Base-by-base conservation (phyloP, 2,113 vertebrate species). In the Ariopsis seemanni region DNA sequence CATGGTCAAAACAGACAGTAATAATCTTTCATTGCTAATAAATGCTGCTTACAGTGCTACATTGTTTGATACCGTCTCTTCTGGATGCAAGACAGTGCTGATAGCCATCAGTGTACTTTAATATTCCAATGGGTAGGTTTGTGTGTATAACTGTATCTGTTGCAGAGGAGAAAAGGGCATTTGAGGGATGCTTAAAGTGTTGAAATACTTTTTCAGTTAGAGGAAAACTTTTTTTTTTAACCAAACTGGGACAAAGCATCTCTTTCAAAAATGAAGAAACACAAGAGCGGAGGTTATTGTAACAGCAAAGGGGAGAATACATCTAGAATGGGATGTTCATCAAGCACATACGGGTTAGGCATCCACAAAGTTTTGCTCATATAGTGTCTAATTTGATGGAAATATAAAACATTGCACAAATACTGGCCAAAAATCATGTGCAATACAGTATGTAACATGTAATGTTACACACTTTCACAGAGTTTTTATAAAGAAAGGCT, bases 71-170 rank as follows among this genome's bases (percentile, higher is more conserved):
- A 53, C 77, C 50, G 65, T 62, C 82, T 63, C 80, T 65, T 62
- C 71, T 69, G 65, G 58, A 86, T 52, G 72, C 42, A 25, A 22
- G 25, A 9, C 74, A 81, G 50, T 58, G 82, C 63, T 48, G 88
- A 91, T n/a, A 53, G 11, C 48, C 25, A 77, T 77, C 74, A 53
- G 74, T n/a, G 48, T 53, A 25, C 74, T 77, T 25, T 22, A 90
- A 87, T 89, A 89, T 89, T 88, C 90, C 85, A 89, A 89, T 82
- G 75, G 82, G 9, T 48, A 62, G 75, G 69, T 52, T 12, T 53
- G 74, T 52, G 48, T 77, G 71, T 62, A 25, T 84, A 18, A 58
- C n/a, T 67, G 57, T 85, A 2, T 15, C 8, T 78, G 74, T 50
- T 78, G 58, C 42, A 62, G 81, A 86, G 25, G 57, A 55, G 55